Evolutionary conservation across 2,113 vertebrate genomes (phyloP).

Genomic region (Dromiciops gliroides): DNA sequence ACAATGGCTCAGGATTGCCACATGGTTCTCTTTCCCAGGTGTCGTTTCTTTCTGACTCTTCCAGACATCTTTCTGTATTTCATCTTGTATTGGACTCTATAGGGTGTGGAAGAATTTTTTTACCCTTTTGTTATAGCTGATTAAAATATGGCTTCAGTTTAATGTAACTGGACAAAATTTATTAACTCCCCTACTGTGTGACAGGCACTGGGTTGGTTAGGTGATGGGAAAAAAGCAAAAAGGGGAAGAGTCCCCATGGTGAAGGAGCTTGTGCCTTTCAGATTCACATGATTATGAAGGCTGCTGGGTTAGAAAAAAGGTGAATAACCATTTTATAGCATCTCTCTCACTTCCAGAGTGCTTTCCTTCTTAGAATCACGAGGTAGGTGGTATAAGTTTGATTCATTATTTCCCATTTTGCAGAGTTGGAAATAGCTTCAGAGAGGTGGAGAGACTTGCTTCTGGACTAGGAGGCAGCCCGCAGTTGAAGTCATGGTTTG

Average conservation of each 20-base stretch:
- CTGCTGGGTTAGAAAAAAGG: neutral
- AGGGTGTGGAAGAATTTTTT: neutral
- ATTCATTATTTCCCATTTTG: neutral
- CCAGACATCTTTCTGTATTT: neutral
- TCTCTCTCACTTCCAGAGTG: neutral
- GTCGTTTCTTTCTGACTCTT: neutral
- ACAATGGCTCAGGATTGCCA: neutral
- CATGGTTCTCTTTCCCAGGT: neutral
- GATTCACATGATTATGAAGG: neutral
- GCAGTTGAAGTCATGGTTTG: neutral
- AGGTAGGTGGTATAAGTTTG: neutral
- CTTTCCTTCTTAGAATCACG: neutral
- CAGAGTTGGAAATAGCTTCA: neutral
- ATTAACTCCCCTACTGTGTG: neutral
- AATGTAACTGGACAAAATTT: neutral
- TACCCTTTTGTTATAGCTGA: neutral
- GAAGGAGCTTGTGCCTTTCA: neutral
- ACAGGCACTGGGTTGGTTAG: neutral
- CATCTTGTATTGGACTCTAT: neutral
- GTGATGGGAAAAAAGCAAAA: neutral
- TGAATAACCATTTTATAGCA: neutral
- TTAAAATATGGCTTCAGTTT: neutral
- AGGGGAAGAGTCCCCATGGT: neutral
- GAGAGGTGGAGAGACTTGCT: neutral
- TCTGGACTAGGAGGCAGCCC: neutral